Base-by-base conservation (phyloP, 2,797 vertebrate species). In the Melanotaenia maccullochi region DNA sequence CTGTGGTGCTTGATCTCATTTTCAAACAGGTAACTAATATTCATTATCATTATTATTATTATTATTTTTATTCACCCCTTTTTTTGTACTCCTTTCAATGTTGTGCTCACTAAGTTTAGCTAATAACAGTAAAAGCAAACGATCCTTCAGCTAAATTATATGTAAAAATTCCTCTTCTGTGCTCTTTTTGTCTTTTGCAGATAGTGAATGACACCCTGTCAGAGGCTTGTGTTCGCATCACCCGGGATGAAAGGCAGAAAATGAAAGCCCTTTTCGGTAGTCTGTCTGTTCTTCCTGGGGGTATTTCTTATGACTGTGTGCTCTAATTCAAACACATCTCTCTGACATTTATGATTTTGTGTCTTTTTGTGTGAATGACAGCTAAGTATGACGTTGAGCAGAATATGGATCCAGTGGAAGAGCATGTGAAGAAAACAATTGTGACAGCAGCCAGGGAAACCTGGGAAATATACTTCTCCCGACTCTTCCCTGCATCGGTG, bases 401-500 rank as follows among this genome's bases (percentile, higher is more conserved):
- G 22, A 95, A 96, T 76, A 91, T 93, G 82, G 95, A 96, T 0
- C 93, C 96, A 54, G 95, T 96, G 62, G 96, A 97, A 0, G 97
- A 98, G 54, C 91, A 83, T 0, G 93, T 98, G 83, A 99, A 99
- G 93, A 96, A 95, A 86, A 94, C 92, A 0, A 93, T 97, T 1
- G 85, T 99, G 16, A 88, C 82, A 0, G 91, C 94, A 0, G 98
- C 97, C 16, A 94, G 96, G 1, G 96, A 98, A 9, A 93, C 91
- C 75, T 99, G 97, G 76, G 96, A 97, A 62, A 95, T 99, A 16
- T 99, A 99, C 84, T 99, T 99, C 90, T 97, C 97, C 16, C 95
- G 98, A 12, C 96, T 99, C 74, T 99, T 98, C 86, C 98, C 98
- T 0, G 98, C 98, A 60, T 98, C 96, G 76, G 98, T 99, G 89